Conservation (phyloP, 2,113 vertebrate species). For the Eurystomus gularis region DNA sequence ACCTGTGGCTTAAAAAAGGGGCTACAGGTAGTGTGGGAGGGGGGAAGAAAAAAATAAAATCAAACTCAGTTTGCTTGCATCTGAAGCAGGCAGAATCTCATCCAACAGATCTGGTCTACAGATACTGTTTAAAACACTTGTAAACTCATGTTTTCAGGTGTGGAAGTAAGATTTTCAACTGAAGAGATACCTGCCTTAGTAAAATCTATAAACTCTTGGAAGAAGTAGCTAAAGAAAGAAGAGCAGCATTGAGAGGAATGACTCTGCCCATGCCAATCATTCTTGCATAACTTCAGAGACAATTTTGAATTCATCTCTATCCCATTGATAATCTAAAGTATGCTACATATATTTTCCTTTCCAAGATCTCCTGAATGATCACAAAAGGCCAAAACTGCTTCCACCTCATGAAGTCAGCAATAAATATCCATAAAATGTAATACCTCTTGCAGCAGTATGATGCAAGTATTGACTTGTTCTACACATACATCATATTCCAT, state of each 20-base stretch:
- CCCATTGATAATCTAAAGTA: not conserved
- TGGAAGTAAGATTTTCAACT: not conserved
- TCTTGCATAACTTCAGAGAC: not conserved
- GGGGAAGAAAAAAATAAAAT: not conserved
- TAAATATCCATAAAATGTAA: constrained; percentile 39
- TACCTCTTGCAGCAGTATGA: constrained; percentile 13
- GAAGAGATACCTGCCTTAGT: not conserved
- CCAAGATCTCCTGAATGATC: not conserved
- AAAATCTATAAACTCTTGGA: not conserved
- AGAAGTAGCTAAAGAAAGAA: not conserved
- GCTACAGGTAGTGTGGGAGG: no score
- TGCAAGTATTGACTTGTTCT: not conserved
- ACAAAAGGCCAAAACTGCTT: constrained; percentile 34
- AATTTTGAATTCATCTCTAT: not conserved
- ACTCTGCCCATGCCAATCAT: not conserved
- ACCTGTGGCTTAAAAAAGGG: not conserved
- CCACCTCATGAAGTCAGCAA: constrained; percentile 25
- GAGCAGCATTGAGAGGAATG: not conserved
- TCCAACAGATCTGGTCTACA: not conserved
- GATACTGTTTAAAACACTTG: not conserved
- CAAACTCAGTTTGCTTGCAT: not conserved
- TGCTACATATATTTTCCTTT: not conserved
- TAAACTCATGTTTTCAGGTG: not conserved
- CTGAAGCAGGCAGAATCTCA: not conserved
- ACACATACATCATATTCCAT: not conserved